A percentile compares a stretch with the other conserved stretches of the same genome.
Conservation (phyloP, 1,140 invertebrate species). For the Bombus cullumanus region DNA sequence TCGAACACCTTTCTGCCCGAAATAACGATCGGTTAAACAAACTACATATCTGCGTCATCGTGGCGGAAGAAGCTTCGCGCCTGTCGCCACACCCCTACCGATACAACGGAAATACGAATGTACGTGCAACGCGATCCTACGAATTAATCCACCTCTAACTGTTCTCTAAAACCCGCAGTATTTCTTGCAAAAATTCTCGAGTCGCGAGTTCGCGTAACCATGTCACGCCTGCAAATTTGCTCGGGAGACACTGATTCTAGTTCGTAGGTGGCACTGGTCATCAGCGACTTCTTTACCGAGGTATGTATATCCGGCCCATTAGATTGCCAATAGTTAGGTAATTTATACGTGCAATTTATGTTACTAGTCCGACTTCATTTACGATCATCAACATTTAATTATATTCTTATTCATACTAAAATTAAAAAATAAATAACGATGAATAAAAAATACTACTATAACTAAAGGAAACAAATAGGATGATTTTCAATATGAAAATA, state of each 20-base stretch:
- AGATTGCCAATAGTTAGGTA: not conserved
- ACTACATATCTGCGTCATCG: slow-evolving; percentile 60
- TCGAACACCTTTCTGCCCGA: slow-evolving; percentile 19
- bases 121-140: slow-evolving; percentile 19
- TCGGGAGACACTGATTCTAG: slow-evolving; percentile 14
- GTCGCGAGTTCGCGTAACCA: not conserved
- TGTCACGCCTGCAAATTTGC: slow-evolving; percentile 10
- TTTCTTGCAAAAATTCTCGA: not conserved
- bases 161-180: not conserved
- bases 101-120: slow-evolving; percentile 20
- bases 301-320: slow-evolving; percentile 5
- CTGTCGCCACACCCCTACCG: slow-evolving; percentile 65
- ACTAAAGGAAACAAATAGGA: not conserved
- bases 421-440: not conserved
- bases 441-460: not conserved
- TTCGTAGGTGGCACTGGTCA: slow-evolving; percentile 43
- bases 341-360: not conserved
- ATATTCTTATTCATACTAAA: not conserved
- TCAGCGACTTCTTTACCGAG: slow-evolving; percentile 24
- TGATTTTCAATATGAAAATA: not conserved
- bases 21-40: slow-evolving; percentile 59
- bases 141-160: not conserved
- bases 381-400: not conserved
- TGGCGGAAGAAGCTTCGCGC: slow-evolving; percentile 28
- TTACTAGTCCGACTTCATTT: not conserved